Evolutionary conservation across 2,113 vertebrate species (phyloP).

Genomic region (Leucopsar rothschildi): DNA sequence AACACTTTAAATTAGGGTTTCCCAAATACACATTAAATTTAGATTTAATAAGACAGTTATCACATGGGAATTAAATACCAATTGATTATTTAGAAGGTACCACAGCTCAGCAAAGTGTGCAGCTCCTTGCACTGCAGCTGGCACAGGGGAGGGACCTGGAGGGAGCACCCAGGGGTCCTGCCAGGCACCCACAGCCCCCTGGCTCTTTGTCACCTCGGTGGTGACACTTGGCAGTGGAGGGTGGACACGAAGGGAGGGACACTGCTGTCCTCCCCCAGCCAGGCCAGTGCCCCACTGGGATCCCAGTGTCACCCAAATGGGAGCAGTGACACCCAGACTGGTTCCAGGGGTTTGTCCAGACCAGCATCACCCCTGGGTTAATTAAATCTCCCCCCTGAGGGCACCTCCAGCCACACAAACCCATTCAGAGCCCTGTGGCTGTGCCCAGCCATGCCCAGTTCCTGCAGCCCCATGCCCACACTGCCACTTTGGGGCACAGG

Average conservation of each 20-base stretch:
- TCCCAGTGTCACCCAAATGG: fast-evolving
- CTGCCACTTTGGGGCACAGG: not conserved
- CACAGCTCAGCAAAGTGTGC: not conserved
- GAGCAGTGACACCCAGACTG: not conserved
- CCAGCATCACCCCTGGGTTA: not conserved
- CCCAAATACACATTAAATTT: conserved; percentile 68
- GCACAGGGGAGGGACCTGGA: not conserved
- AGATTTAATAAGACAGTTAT: conserved; percentile 72
- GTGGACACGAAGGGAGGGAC: not conserved
- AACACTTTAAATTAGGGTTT: conserved; percentile 67
- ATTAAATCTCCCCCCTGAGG: fast-evolving
- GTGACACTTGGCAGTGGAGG: not conserved
- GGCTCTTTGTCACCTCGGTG: not conserved
- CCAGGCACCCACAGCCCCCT: fast-evolving
- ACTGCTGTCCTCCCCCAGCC: not conserved
- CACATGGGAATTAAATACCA: conserved; percentile 61
- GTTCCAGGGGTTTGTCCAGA: fast-evolving
- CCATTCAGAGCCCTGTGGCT: fast-evolving
- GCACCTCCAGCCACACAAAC: not conserved
- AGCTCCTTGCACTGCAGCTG: not conserved
- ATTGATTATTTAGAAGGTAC: conserved; percentile 35
- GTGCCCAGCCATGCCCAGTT: fast-evolving
- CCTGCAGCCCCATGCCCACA: not conserved
- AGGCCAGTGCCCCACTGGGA: fast-evolving
- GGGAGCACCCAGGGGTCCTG: not conserved